Evolutionary conservation across 2,797 vertebrate species (phyloP).

Genomic region (Phoeniculus purpureus): DNA sequence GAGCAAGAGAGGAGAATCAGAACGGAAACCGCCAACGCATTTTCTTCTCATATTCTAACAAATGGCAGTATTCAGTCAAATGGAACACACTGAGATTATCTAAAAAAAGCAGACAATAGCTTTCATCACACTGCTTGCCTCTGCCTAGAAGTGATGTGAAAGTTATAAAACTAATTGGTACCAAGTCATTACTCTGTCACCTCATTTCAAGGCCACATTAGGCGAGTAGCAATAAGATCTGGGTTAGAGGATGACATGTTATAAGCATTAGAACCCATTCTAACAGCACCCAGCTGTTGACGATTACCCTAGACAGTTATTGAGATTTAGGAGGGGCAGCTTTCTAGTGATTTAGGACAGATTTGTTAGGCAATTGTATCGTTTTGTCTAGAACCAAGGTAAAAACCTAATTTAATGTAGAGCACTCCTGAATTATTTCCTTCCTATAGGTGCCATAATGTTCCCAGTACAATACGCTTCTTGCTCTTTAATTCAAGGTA

Average conservation of each 20-base stretch:
- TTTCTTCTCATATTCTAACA: slow-evolving; percentile 79
- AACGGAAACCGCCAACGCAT: slow-evolving; percentile 63
- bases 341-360: slow-evolving; percentile 67
- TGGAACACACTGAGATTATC: slow-evolving; percentile 85
- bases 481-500: slow-evolving; percentile 68
- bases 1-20: neutral
- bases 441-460: slow-evolving; percentile 43
- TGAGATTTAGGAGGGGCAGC: slow-evolving; percentile 68
- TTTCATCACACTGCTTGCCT: slow-evolving; percentile 83
- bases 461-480: slow-evolving; percentile 40
- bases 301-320: slow-evolving; percentile 73
- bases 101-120: slow-evolving; percentile 83
- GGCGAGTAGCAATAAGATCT: slow-evolving; percentile 72
- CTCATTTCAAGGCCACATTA: slow-evolving; percentile 81
- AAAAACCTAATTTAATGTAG: slow-evolving; percentile 75
- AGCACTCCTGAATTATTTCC: slow-evolving; percentile 66
- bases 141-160: slow-evolving; percentile 77
- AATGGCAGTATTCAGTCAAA: slow-evolving; percentile 85
- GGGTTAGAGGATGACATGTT: slow-evolving; percentile 45
- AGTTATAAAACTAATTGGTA: slow-evolving; percentile 88
- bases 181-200: slow-evolving; percentile 80
- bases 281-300: slow-evolving; percentile 63
- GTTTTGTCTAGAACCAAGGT: slow-evolving; percentile 73
- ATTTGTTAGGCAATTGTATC: slow-evolving; percentile 66
- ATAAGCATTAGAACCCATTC: slow-evolving; percentile 66